phyloP scores from a whole-genome alignment of 2,113 vertebrate species.

The Sinocyclocheilus anophthalmus region DNA sequence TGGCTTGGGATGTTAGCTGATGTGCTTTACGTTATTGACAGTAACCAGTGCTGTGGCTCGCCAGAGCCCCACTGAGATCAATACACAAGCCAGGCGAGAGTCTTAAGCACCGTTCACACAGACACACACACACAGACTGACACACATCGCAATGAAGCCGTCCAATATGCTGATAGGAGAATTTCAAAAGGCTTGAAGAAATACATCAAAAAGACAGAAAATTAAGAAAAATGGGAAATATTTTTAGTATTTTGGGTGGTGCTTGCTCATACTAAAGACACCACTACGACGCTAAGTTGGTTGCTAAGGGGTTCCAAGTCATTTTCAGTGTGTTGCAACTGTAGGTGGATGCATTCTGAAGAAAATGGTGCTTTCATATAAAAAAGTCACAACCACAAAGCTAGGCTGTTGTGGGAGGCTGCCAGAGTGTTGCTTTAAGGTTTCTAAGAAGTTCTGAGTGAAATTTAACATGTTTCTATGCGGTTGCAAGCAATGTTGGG shows the following conservation, averaged over 20 bases:
- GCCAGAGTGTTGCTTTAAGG: no score
- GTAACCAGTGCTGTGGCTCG: constrained; percentile 68
- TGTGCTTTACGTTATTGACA: constrained; percentile 67
- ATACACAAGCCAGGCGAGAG: constrained; percentile 69
- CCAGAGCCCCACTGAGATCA: constrained; percentile 75
- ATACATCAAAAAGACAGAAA: background rate
- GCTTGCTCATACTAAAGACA: background rate
- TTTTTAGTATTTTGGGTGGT: background rate
- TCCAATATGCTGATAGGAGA: constrained; percentile 13
- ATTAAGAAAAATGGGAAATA: background rate
- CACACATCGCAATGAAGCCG: constrained; percentile 6
- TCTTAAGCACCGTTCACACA: constrained; percentile 39
- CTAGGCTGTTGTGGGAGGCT: no score
- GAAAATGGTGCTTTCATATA: background rate
- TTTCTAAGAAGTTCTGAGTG: no score
- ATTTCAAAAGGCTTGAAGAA: background rate
- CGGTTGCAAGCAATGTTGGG: no score
- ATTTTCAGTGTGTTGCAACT: background rate
- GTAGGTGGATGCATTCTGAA: background rate
- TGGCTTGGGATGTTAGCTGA: constrained; percentile 67
- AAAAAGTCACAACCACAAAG: no score
- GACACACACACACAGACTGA: background rate
- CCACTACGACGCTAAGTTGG: background rate
- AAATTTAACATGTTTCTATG: no score
- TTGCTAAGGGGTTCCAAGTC: background rate